These are phyloP conservation scores for Petrocephalus zakoni DNA, from an alignment of 2,113 vertebrate genomes.

Conservation along the genomic window DNA sequence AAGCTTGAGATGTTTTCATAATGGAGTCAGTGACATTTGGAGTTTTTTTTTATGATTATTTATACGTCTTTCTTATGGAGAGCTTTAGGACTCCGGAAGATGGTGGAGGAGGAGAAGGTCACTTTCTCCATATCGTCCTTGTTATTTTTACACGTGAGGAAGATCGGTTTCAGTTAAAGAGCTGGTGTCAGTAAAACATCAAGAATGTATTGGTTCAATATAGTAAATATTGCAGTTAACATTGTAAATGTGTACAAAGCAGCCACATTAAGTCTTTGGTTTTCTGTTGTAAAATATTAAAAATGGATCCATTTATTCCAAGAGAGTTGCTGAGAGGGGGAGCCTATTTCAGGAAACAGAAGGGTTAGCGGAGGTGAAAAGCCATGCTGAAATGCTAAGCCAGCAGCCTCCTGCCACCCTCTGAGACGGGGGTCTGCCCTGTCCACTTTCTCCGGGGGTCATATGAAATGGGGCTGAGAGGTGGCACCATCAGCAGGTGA, in stretches of 20 bases:
- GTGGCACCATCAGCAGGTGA: background rate
- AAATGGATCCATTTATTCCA: background rate
- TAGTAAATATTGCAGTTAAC: background rate
- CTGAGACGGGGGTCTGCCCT: background rate
- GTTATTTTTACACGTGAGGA: background rate
- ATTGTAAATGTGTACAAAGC: background rate
- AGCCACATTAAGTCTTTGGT: background rate
- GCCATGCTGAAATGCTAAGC: background rate
- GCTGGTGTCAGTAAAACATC: background rate
- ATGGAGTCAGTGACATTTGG: background rate
- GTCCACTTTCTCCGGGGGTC: background rate
- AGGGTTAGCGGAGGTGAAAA: background rate
- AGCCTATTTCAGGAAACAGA: background rate
- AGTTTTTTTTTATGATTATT: background rate
- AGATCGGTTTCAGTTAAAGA: background rate
- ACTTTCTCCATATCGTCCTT: background rate
- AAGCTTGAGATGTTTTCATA: background rate
- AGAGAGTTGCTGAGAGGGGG: background rate
- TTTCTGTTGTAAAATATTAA: background rate
- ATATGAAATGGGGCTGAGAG: background rate
- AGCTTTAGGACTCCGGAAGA: background rate
- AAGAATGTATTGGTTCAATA: background rate
- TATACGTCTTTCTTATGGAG: background rate
- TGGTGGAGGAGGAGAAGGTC: background rate
- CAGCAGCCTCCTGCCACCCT: background rate